Conservation (phyloP, 2,888 invertebrate species). For the Epistrophella euchroma region DNA sequence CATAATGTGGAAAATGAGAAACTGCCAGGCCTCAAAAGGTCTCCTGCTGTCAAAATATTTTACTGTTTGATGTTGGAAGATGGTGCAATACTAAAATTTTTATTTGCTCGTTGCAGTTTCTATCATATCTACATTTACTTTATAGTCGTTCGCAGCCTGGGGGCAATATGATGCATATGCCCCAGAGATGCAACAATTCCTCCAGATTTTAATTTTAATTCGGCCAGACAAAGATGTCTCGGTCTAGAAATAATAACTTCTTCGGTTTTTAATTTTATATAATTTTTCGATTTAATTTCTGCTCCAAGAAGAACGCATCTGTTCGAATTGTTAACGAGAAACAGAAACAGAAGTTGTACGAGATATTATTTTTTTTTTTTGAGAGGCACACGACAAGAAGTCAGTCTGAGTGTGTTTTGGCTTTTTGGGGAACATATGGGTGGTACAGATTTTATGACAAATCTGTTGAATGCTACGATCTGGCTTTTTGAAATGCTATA, state of each 20-base stretch:
- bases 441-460: constrained; percentile 72
- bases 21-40: constrained; percentile 56
- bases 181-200: constrained; percentile 35
- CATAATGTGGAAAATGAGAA: constrained; percentile 83
- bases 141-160: neutral
- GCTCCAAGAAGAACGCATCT: constrained; percentile 61
- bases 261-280: constrained; percentile 53
- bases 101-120: neutral
- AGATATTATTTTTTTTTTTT: neutral
- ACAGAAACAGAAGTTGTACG: constrained; percentile 50
- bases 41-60: constrained; percentile 50
- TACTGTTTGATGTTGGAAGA: constrained; percentile 65
- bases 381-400: constrained; percentile 38
- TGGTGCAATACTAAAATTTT: constrained; percentile 4
- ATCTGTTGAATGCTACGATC: constrained; percentile 58
- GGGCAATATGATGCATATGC: constrained; percentile 5
- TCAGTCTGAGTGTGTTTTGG: neutral
- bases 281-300: constrained; percentile 10
- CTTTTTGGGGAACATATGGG: constrained; percentile 32
- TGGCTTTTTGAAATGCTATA: constrained; percentile 50
- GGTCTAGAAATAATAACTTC: constrained; percentile 81
- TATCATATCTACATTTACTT: constrained; percentile 17
- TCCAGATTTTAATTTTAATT: constrained; percentile 75
- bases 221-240: constrained; percentile 79
- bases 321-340: constrained; percentile 69